phyloP scores from a whole-genome alignment of 1,140 invertebrate genomes.

The Belonocnema kinseyi region DNA sequence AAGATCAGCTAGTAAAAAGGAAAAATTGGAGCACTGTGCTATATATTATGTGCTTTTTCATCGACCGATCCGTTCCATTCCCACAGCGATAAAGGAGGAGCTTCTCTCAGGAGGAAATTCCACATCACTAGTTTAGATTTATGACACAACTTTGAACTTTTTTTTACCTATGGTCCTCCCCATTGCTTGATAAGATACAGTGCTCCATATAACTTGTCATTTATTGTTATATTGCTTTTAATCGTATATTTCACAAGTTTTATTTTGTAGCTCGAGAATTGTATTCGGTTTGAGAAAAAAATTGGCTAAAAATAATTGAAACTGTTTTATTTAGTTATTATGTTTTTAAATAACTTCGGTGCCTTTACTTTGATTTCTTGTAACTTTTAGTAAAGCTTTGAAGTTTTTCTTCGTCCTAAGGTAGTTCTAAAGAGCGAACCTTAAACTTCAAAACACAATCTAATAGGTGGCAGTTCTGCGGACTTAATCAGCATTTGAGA shows the following conservation, averaged over 20 bases:
- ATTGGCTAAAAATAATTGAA: too few relatives aligned
- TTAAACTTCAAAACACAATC: too few relatives aligned
- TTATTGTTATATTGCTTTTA: neutral
- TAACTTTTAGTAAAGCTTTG: too few relatives aligned
- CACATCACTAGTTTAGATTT: constrained; percentile 23
- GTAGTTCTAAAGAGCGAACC: too few relatives aligned
- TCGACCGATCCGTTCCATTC: constrained; percentile 14
- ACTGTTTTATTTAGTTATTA: too few relatives aligned
- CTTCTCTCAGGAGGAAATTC: constrained; percentile 26
- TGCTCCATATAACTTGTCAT: neutral
- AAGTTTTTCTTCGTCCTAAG: too few relatives aligned
- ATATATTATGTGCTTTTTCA: constrained; percentile 24
- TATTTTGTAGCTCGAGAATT: too few relatives aligned
- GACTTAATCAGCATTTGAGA: too few relatives aligned
- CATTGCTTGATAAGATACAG: constrained; percentile 8
- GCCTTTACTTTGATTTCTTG: too few relatives aligned
- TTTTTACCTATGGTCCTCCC: constrained; percentile 6
- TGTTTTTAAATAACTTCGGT: too few relatives aligned
- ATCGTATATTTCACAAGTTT: neutral
- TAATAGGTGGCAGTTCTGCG: too few relatives aligned
- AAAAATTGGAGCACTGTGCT: neutral
- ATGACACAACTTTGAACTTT: constrained; percentile 27
- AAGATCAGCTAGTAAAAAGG: neutral
- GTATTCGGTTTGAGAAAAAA: too few relatives aligned
- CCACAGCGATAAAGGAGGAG: constrained; percentile 10